Conservation (phyloP, 2,888 invertebrate species). For the Agrilus cyanescens region DNA sequence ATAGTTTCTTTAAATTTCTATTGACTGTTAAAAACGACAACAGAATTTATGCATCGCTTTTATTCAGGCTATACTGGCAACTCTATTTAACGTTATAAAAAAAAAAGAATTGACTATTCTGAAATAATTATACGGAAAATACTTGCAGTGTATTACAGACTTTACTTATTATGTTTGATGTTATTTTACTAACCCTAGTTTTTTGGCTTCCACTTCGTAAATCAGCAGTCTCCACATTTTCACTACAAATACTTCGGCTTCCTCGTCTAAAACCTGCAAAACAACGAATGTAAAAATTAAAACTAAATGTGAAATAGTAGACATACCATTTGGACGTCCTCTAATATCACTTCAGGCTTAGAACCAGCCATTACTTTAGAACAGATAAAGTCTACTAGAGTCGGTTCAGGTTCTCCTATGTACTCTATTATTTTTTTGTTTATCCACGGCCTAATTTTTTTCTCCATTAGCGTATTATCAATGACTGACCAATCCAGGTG, state of each 20-base stretch:
- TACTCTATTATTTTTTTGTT: conserved; percentile 99
- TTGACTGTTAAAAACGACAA: too few species aligned
- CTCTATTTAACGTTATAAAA: too few species aligned
- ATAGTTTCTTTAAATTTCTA: too few species aligned
- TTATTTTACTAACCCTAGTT: conserved; percentile 76
- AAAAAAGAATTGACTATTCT: too few species aligned
- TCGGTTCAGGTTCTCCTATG: conserved; percentile 97
- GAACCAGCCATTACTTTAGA: conserved; percentile 92
- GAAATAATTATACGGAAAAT: too few species aligned
- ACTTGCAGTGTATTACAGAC: too few species aligned
- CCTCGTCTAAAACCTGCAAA: conserved; percentile 90
- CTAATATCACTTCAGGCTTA: conserved; percentile 86
- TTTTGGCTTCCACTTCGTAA: conserved; percentile 98
- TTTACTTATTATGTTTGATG: background rate
- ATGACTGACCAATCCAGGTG: conserved; percentile 80
- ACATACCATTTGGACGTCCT: conserved; percentile 96
- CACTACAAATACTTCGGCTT: conserved; percentile 99
- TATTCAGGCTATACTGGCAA: too few species aligned
- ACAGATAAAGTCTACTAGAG: conserved; percentile 98
- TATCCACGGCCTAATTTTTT: conserved; percentile 97
- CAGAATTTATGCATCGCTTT: too few species aligned
- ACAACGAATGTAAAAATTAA: conserved; percentile 21
- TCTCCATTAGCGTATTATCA: conserved; percentile 75
- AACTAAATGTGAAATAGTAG: conserved; percentile 1
- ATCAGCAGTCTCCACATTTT: conserved; percentile 99